Base-by-base conservation (phyloP, 2,113 vertebrate genomes). In the Bucco capensis region DNA sequence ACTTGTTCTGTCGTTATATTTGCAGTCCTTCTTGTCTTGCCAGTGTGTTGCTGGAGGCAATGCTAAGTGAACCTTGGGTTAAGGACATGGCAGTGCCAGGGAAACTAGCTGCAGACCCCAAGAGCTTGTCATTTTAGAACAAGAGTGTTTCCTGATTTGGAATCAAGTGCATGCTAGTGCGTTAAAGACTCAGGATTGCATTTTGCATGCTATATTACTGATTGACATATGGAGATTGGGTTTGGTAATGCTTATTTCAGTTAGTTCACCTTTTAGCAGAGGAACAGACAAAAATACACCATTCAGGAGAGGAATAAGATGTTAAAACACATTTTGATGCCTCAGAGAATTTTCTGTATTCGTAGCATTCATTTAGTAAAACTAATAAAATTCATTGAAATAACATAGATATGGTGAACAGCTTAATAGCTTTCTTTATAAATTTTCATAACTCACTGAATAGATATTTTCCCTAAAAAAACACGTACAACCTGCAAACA, bases 401-500 rank as follows among this genome's bases (percentile, higher is more conserved):
- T 67, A 42, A 54, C 3, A 8, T 27, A 84, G 30, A 6, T 24
- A 28, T 67, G 14, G 21, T 83, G 28, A 70, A 66, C 62, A 58
- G 31, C 18, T 83, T 46, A 54, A 12, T 70, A 57, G n/a, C 8
- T 33, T 8, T 62, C 5, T 62, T 40, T 46, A 46, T 31, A 33
- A 54, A 19, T 67, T 84, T 74, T 71, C 21, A 7, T 67, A 60
- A n/a, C 35, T 67, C 2, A 0, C 30, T 37, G 30, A n/a, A 6
- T 31, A 57, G 28, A 30, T 77, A 14, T 53, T 74, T 66, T 70
- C 7, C 50, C 38, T 18, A 54, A 40, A 67, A 77, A 44, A 51
- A 1, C 15, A 3, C 25, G 30, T 6, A 23, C 9, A 60, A 6
- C 1, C 35, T 7, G 3, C 5, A 44, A 6, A 51, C 7, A 30